These are phyloP conservation scores for Osmoderma eremita DNA, from an alignment of 2,888 invertebrate genomes.

Conservation along the genomic window DNA sequence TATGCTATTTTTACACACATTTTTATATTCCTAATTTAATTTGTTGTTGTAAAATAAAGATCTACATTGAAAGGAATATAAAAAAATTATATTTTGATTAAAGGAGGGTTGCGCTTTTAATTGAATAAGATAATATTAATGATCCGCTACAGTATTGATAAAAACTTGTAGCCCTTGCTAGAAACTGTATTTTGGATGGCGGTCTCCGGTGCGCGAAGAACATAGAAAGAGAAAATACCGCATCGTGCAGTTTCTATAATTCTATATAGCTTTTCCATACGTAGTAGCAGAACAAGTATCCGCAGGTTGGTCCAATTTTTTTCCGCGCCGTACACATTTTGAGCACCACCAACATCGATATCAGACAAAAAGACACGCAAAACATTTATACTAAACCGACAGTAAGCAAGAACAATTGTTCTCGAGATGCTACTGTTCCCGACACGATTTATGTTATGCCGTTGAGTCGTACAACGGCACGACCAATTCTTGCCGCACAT, in stretches of 20 bases:
- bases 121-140: too few species aligned
- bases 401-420: conserved; percentile 64
- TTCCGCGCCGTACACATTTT: conserved; percentile 47
- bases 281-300: background rate
- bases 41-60: too few species aligned
- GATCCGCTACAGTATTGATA: too few species aligned
- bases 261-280: background rate
- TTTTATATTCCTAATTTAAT: too few species aligned
- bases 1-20: too few species aligned
- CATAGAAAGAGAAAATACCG: too few species aligned
- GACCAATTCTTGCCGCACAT: conserved; percentile 49
- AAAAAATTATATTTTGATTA: too few species aligned
- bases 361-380: conserved; percentile 54
- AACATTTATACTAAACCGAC: conserved; percentile 62
- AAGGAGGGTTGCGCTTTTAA: too few species aligned
- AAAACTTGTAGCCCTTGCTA: too few species aligned
- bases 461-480: conserved; percentile 55
- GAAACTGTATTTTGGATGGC: background rate
- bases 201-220: too few species aligned
- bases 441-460: conserved; percentile 61
- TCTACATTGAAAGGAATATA: too few species aligned
- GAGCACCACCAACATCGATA: conserved; percentile 54
- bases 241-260: too few species aligned
- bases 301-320: conserved; percentile 25
- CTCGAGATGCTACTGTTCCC: conserved; percentile 63